These are phyloP conservation scores for Danaus plexippus DNA, from an alignment of 1,140 invertebrate species.

Conservation along the genomic window DNA sequence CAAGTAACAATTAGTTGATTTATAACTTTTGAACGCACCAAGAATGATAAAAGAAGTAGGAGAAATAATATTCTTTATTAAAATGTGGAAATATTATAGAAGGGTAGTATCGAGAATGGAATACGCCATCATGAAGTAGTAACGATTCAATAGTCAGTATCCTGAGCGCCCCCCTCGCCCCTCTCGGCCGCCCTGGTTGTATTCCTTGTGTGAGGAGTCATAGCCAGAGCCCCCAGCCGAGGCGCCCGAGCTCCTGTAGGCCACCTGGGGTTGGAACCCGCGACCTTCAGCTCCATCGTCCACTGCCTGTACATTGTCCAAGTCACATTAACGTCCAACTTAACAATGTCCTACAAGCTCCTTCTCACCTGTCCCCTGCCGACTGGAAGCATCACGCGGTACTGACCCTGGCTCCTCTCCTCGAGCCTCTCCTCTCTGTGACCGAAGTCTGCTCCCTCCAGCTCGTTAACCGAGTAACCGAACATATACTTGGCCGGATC, in stretches of 20 bases:
- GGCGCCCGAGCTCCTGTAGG: constrained; percentile 50
- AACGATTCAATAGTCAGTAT: no score
- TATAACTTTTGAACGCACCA: no score
- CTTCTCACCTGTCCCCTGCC: constrained; percentile 75
- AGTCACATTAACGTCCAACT: no score
- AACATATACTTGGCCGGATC: constrained; percentile 82
- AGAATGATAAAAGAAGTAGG: no score
- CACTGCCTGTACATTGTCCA: constrained; percentile 74
- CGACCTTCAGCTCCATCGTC: constrained; percentile 82
- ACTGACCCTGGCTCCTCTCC: constrained; percentile 78
- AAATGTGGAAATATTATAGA: no score
- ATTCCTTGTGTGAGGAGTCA: constrained; percentile 20
- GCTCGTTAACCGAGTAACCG: constrained; percentile 81
- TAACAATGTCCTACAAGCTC: background rate
- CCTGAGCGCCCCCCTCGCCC: no score
- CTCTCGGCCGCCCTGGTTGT: no score
- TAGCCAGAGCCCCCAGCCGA: no score
- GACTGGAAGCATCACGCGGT: constrained; percentile 82
- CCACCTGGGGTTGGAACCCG: constrained; percentile 83
- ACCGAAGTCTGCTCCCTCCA: constrained; percentile 79
- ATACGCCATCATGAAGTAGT: no score
- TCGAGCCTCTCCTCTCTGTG: constrained; percentile 80
- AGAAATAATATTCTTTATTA: no score
- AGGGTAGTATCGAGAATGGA: no score
- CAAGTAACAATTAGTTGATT: no score